These are phyloP conservation scores for Diplazon laetatorius DNA, from an alignment of 2,888 invertebrate genomes.

Conservation along the genomic window DNA sequence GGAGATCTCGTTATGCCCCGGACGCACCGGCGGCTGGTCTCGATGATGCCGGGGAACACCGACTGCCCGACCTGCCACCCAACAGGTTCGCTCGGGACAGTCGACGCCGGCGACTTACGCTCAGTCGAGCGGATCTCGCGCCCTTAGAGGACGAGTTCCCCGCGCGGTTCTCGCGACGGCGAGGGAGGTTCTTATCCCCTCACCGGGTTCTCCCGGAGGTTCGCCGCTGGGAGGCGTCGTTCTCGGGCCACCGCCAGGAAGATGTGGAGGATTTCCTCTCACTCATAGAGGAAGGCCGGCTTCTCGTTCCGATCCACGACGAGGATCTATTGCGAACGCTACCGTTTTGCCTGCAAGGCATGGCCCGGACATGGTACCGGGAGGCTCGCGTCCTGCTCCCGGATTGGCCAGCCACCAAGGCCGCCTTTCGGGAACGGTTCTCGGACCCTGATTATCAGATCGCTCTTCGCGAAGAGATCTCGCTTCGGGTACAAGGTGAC, in stretches of 20 bases:
- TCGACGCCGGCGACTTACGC: too few relatives aligned
- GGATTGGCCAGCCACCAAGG: background rate
- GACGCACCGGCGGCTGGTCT: too few relatives aligned
- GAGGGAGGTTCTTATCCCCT: too few relatives aligned
- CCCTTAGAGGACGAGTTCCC: too few relatives aligned
- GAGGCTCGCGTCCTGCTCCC: background rate
- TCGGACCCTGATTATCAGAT: slow-evolving; percentile 25
- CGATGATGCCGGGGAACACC: too few relatives aligned
- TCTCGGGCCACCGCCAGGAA: background rate
- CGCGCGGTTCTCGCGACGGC: too few relatives aligned
- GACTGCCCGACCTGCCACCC: too few relatives aligned
- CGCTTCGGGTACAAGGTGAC: background rate
- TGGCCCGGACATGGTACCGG: slow-evolving; percentile 14
- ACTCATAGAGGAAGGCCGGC: slow-evolving; percentile 23
- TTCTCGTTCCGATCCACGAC: slow-evolving; percentile 3
- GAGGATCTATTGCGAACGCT: background rate
- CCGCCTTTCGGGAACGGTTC: slow-evolving; percentile 1
- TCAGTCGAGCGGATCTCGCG: too few relatives aligned
- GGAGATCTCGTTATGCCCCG: too few relatives aligned
- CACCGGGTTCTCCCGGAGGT: too few relatives aligned
- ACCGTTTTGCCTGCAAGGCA: slow-evolving; percentile 10
- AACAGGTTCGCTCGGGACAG: too few relatives aligned
- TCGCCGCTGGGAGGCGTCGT: slow-evolving; percentile 5
- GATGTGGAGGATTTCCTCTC: slow-evolving; percentile 25
- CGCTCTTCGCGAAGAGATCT: slow-evolving; percentile 26